Evolutionary conservation across 2,888 invertebrate genomes (phyloP), one percentile per base, ranked within the genome.

Genomic region (Sarcophaga subvicina): DNA sequence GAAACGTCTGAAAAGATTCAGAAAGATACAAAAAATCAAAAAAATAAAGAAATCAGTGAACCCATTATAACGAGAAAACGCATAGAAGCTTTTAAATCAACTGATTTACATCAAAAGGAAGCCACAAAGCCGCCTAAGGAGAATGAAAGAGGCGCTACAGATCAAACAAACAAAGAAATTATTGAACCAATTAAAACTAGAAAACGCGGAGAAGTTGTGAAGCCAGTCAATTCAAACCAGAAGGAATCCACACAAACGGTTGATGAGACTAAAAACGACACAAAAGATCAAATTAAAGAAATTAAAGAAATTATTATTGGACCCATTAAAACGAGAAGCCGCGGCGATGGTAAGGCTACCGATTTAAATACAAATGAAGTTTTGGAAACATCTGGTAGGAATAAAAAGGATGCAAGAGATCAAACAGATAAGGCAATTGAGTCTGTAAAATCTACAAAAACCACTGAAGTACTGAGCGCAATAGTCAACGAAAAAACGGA

Each of bases 131-230:
- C 22, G 2, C 4, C 54, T 3, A 17, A 12, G 12, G 54, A 14
- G 14, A 54, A 64, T 25, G 25, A 25, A 22, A 22, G 2, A 22
- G 37, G 17, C 17, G 17, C 54, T 17, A 70, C 12, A 54, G 25
- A 3, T 49, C 69, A 70, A 54, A 54, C 54, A 8, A 49, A 54
- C 5, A n/a, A 70, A 25, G n/a, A 71, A 71, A 25, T 17, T n/a
- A 27, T 71, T 8, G 59, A 71, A 59, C 37, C 54, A 27, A 27
- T 14, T 14, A 70, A 70, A 27, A 70, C 27, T 17, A 70, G 54
- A 54, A 47, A 47, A 12, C 22, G 47, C 20, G 69, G 17, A n/a
- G 45, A 69, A 20, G 20, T 45, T 67, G 47, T 47, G 37, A 37
- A 37, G 10, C 37, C 8, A 10, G 37, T 37, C 37, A 37, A 54